phyloP scores from a whole-genome alignment of 2,797 vertebrate genomes.

The Telmatherina bonti region DNA sequence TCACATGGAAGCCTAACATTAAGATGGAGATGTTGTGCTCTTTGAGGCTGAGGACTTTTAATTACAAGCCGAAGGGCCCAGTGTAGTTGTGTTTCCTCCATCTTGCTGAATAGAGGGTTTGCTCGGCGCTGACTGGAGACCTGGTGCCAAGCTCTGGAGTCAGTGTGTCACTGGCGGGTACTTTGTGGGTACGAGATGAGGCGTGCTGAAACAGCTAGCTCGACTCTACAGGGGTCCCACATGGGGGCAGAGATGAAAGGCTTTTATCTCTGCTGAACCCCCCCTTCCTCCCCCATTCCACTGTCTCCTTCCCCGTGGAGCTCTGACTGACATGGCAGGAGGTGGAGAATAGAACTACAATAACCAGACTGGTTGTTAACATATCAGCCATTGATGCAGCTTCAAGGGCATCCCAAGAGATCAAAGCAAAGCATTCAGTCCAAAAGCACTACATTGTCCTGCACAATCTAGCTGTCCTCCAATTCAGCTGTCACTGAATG shows the following conservation, averaged over 20 bases:
- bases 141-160: conserved; percentile 77
- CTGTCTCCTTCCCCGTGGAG: conserved; percentile 41
- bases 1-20: conserved; percentile 82
- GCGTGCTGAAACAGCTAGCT: conserved; percentile 58
- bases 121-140: conserved; percentile 69
- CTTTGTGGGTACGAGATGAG: conserved; percentile 70
- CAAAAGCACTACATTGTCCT: conserved; percentile 76
- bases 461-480: conserved; percentile 72
- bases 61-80: conserved; percentile 75
- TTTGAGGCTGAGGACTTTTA: conserved; percentile 82
- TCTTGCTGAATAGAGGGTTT: conserved; percentile 78
- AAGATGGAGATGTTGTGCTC: conserved; percentile 78
- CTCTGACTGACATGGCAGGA: conserved; percentile 67
- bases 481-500: conserved; percentile 78
- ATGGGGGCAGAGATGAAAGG: conserved; percentile 70
- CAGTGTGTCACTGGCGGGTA: conserved; percentile 67
- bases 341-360: conserved; percentile 69
- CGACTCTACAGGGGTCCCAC: conserved; percentile 60
- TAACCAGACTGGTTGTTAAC: conserved; percentile 77
- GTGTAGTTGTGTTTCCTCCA: conserved; percentile 75
- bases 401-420: conserved; percentile 74
- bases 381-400: conserved; percentile 72
- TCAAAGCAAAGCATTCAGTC: conserved; percentile 78
- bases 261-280: conserved; percentile 59
- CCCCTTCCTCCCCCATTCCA: conserved; percentile 13